Evolutionary conservation across 2,113 vertebrate species (phyloP), one percentile per base, ranked within the genome.

Genomic region (Thamnophis sirtalis): DNA sequence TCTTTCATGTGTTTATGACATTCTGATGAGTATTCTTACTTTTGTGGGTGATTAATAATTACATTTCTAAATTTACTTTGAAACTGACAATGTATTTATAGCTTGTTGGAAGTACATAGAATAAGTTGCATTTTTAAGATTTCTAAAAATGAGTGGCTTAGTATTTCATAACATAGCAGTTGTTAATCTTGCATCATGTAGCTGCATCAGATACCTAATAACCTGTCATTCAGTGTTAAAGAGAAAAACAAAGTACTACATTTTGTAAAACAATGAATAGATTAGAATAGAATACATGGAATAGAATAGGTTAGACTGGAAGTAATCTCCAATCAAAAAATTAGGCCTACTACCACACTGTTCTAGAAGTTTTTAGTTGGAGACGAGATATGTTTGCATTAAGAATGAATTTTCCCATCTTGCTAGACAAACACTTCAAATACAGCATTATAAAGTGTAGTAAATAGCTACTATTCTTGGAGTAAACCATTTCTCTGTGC

Each of bases 171-270:
- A 49, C 51, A 22, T 38, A 92, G 26, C 87, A 91, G 91, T 91
- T 96, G 92, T 89, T 96, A 95, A 96, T 95, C 96, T 90, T 93
- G 93, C 87, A 90, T 94, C 94, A 91, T 92, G 95, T 91, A 93
- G 85, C 94, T 96, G 92, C 88, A 48, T 94, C 95, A 95, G 96
- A 93, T 92, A 95, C 95, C 94, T 96, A 94, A 17, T 24, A 56
- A 56, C 55, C 55, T 2, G 24, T 26, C 3, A 3, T 28, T 60
- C 58, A 60, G 24, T 28, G 24, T 60, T 60, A 60, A 10, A 26
- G 24, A 3, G 58, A 26, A 60, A 60, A 60, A 60, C 11, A 60
- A 28, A 60, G 24, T 26, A 60, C 58, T 60, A 26, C 24, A 60
- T 60, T 60, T 60, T 60, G 58, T 24, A 60, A 60, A 60, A 60